phyloP scores from a whole-genome alignment of 2,113 vertebrate species.

The Pogonocichla stellata region DNA sequence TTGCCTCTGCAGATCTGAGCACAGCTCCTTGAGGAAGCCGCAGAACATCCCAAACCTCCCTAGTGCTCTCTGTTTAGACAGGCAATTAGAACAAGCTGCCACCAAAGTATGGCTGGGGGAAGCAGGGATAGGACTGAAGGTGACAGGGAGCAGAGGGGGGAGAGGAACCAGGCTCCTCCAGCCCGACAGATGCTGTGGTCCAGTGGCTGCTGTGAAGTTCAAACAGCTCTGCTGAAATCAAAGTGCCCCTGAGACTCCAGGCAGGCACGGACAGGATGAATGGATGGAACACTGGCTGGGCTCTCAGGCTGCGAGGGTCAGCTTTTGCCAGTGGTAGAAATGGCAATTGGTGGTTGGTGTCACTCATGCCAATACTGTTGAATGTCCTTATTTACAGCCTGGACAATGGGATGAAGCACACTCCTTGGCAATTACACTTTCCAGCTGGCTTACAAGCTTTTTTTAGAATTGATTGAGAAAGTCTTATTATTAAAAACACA shows the following conservation, averaged over 20 bases:
- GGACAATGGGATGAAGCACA: not conserved
- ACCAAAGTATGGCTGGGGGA: accelerated
- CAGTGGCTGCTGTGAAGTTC: not conserved
- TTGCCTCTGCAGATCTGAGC: not conserved
- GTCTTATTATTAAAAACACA: not conserved
- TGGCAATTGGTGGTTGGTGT: accelerated
- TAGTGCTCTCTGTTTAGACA: not conserved
- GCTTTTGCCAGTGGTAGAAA: not conserved
- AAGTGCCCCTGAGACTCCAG: not conserved
- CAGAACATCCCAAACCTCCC: not conserved
- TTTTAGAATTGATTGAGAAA: not conserved
- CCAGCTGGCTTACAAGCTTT: not conserved
- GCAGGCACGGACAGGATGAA: not conserved
- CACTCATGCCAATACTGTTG: not conserved
- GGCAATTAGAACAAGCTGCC: not conserved
- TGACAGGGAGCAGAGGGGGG: not conserved
- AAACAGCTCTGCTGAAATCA: not conserved
- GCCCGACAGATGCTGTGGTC: not conserved
- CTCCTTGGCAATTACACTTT: not conserved
- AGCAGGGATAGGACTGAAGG: not conserved
- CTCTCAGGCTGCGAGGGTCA: not conserved
- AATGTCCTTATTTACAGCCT: not conserved
- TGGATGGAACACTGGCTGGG: not conserved
- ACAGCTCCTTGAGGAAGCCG: not conserved
- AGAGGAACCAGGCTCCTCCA: not conserved